Conservation (phyloP, 2,113 vertebrate genomes). For the Lethenteron reissneri region DNA sequence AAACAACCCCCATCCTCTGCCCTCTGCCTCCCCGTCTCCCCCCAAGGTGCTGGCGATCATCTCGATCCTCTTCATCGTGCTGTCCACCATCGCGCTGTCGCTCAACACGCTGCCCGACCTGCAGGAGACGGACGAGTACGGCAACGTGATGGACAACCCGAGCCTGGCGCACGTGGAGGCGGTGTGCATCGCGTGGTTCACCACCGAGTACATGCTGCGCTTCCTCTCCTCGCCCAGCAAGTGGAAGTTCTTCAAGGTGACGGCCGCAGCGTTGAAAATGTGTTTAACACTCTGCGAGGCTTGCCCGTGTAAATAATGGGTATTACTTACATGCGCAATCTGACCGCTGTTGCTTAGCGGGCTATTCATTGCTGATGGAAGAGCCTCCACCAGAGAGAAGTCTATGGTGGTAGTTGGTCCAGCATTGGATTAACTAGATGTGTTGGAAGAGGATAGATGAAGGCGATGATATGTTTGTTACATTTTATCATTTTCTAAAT, state of each 20-base stretch:
- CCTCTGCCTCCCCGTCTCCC: not conserved
- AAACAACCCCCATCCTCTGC: not conserved
- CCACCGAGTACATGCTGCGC: slow-evolving; percentile 1
- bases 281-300: too few relatives aligned
- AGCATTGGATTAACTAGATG: too few relatives aligned
- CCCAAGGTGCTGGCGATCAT: slow-evolving; percentile 2
- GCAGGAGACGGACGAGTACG: slow-evolving; percentile 3
- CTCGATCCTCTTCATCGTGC: slow-evolving; percentile 3
- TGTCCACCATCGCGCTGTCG: slow-evolving; percentile 4
- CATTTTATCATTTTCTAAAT: too few relatives aligned
- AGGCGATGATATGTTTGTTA: too few relatives aligned
- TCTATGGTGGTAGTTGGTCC: too few relatives aligned
- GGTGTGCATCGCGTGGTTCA: slow-evolving; percentile 6
- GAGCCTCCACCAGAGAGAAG: too few relatives aligned
- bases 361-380: too few relatives aligned
- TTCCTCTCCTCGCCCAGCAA: slow-evolving; percentile 3
- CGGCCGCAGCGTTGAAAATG: too few relatives aligned
- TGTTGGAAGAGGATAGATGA: too few relatives aligned
- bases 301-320: too few relatives aligned
- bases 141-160: slow-evolving; percentile 2
- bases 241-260: slow-evolving; percentile 1
- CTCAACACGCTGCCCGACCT: slow-evolving; percentile 4
- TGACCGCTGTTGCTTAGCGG: too few relatives aligned
- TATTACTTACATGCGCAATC: too few relatives aligned
- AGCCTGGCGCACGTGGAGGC: slow-evolving; percentile 1